These are phyloP conservation scores for Loripinus fragilis DNA, from an alignment of 2,888 invertebrate species.

Conservation along the genomic window DNA sequence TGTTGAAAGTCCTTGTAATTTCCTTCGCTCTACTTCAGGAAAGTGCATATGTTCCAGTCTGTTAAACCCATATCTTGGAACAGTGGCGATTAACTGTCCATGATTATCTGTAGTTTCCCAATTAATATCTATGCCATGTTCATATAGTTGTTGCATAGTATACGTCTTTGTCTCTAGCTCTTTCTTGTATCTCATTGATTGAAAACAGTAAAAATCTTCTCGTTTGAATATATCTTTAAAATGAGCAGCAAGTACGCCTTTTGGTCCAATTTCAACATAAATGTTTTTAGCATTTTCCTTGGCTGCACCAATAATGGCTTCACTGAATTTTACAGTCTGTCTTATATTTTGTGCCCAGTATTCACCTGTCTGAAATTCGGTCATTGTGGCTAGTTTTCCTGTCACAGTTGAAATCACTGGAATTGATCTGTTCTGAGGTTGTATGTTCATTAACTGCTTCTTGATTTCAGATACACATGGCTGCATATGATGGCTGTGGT, in stretches of 20 bases:
- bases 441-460: not conserved
- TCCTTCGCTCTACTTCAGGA: not conserved
- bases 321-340: conserved; percentile 62
- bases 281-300: conserved; percentile 11
- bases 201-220: not conserved
- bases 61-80: conserved; percentile 26
- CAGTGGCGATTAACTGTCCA: not conserved
- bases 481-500: conserved; percentile 24
- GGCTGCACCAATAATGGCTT: conserved; percentile 44
- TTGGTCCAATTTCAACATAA: conserved; percentile 49
- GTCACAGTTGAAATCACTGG: conserved; percentile 64
- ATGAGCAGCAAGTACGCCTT: conserved; percentile 32
- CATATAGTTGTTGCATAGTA: conserved; percentile 6
- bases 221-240: conserved; percentile 22
- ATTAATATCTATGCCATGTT: conserved; percentile 20
- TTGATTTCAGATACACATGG: not conserved
- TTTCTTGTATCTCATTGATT: conserved; percentile 4
- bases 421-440: not conserved
- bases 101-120: not conserved
- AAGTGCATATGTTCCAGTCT: not conserved
- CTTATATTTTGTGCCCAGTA: conserved; percentile 71
- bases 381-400: conserved; percentile 31
- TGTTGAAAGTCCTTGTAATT: not conserved
- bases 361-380: conserved; percentile 40
- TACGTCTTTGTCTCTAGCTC: not conserved